Evolutionary conservation across 2,113 vertebrate species (phyloP).

Genomic region (Vicugna pacos): DNA sequence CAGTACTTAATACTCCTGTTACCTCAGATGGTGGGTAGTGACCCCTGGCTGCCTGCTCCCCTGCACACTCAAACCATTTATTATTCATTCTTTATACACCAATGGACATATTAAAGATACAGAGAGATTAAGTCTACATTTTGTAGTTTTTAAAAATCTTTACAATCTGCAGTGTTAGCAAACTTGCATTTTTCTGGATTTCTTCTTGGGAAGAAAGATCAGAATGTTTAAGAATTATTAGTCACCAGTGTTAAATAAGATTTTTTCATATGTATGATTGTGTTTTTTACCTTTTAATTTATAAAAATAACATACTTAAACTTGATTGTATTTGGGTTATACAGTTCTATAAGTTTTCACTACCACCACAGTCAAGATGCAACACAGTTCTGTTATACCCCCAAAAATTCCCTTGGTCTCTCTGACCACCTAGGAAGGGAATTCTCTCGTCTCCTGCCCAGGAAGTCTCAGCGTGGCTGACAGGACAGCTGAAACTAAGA

Average conservation of each 20-base stretch:
- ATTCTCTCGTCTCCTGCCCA: not conserved
- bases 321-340: not conserved
- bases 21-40: not conserved
- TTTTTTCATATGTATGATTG: not conserved
- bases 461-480: not conserved
- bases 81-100: not conserved
- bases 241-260: not conserved
- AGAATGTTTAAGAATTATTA: not conserved
- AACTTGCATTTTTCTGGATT: not conserved
- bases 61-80: not conserved
- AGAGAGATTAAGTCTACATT: not conserved
- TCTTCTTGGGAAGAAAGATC: not conserved
- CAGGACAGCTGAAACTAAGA: not conserved
- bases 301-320: not conserved
- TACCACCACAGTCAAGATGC: not conserved
- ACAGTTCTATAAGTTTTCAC: not conserved
- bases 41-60: not conserved
- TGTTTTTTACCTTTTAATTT: not conserved
- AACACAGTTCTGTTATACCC: not conserved
- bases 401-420: not conserved
- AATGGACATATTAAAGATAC: not conserved
- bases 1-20: not conserved
- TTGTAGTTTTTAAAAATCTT: not conserved
- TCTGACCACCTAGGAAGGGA: not conserved
- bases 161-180: not conserved